A percentile compares a stretch with the other conserved stretches of the same genome.
Evolutionary conservation across 1,140 invertebrate genomes (phyloP).

Genomic region (Delia radicum): DNA sequence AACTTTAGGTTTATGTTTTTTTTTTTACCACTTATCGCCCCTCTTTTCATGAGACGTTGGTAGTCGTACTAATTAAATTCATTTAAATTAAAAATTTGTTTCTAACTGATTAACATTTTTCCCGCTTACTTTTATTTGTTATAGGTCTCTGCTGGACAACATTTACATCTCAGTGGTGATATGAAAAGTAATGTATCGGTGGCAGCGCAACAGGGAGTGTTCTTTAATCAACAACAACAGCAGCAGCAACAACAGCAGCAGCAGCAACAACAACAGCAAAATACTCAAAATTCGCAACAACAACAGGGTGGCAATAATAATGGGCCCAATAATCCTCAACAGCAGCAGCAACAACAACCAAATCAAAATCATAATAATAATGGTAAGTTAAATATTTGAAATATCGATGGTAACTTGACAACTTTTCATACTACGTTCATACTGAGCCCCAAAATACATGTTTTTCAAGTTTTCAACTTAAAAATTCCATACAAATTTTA

Average conservation of each 20-base stretch:
- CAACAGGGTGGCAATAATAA: constrained; percentile 38
- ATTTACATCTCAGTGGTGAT: constrained; percentile 72
- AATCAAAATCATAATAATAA: constrained; percentile 54
- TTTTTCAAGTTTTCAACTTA: too few relatives aligned
- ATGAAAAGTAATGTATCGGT: constrained; percentile 70
- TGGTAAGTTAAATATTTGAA: too few relatives aligned
- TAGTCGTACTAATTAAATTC: neutral
- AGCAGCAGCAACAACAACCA: constrained; percentile 50
- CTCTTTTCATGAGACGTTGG: too few relatives aligned
- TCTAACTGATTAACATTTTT: neutral
- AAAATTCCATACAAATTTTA: too few relatives aligned
- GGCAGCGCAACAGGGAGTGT: constrained; percentile 76
- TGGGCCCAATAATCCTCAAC: constrained; percentile 37
- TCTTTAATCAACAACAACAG: constrained; percentile 66
- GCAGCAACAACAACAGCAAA: constrained; percentile 41
- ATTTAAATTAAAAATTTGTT: neutral
- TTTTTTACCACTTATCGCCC: too few relatives aligned
- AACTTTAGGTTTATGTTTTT: too few relatives aligned
- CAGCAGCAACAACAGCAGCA: constrained; percentile 48
- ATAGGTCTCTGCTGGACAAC: constrained; percentile 78
- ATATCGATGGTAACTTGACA: too few relatives aligned
- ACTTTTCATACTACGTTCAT: too few relatives aligned
- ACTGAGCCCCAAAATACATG: too few relatives aligned
- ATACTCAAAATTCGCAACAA: constrained; percentile 39
- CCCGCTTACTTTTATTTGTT: neutral